Base-by-base conservation (phyloP, 2,797 vertebrate genomes). In the Myioborus melanocephalus region DNA sequence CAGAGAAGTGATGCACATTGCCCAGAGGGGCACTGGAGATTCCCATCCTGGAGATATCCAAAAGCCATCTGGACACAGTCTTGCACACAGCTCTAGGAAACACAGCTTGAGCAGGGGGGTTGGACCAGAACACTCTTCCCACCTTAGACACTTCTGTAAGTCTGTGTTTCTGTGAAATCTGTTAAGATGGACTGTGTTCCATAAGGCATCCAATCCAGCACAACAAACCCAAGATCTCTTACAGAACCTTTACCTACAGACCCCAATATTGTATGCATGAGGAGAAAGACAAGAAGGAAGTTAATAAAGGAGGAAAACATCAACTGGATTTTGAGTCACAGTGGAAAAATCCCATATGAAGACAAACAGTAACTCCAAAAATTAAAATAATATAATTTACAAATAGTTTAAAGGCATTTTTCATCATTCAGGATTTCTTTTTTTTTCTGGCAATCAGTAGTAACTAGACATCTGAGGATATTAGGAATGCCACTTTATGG, bases 21-120 rank as follows among this genome's bases (percentile, higher is more conserved):
- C 7, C 46, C 32, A 78, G 15, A 12, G 44, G 14, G 2, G 6
- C 12, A 56, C 6, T 47, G 23, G 23, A 56, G 6, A 22, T 5
- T 77, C 43, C n/a, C 18, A 16, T 4, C 46, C 24, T 7, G 22
- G n/a, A 82, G 30, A 35, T 50, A 39, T 11, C 80, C 56, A 83
- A 32, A 77, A 84, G 17, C 14, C 37, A 15, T 4, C 28, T 47
- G 53, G 32, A 56, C 19, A 5, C 4, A 5, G 28, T 13, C 46
- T 24, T 53, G 34, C 30, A 49, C 66, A 82, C 16, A 24, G 37
- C 7, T 78, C 24, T 8, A 26, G 5, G 39, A 14, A 20, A 4
- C 28, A 46, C 14, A 44, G 4, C 26, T 19, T 47, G 39, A 47
- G 24, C 35, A 55, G 17, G 3, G 3, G 2, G 5, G 1, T 30